Base-by-base conservation (phyloP, 2,797 vertebrate species). In the Crenuchus spilurus region DNA sequence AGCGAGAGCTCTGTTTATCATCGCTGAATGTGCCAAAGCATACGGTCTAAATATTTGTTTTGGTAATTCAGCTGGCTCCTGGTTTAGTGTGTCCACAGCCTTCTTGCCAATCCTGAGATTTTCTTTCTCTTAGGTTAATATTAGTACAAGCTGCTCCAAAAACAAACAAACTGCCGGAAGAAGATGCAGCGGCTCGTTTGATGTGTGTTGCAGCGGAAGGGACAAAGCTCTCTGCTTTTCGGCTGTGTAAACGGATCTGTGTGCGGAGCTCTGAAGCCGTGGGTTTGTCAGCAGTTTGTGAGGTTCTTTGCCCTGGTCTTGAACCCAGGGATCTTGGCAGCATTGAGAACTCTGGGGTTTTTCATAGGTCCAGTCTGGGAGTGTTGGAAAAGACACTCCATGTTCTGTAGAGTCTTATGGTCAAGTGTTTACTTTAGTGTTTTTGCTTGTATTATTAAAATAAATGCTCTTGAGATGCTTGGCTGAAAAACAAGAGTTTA, bases 21-120 rank as follows among this genome's bases (percentile, higher is more conserved):
- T 64, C 75, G 16, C n/a, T 39, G 78, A 30, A 11, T 44, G 66
- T 68, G 76, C 72, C 30, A n/a, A 22, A 24, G 60, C 60, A 76
- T 42, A 70, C 78, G 78, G 70, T 49, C 67, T 39, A 76, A 74
- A 71, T 71, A 81, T 81, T 86, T 82, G 70, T 52, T 22, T 72
- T 68, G 57, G 66, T 62, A 62, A 80, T 72, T 41, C 26, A 30
- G 39, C 67, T 37, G 62, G 46, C 67, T 70, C 48, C 39, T 30
- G 33, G 58, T 37, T 18, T 11, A 20, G 66, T 44, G 46, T 10
- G 22, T 46, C 42, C 9, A 16, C 51, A 26, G 18, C 62, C 9
- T 70, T 26, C 24, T 65, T 31, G 64, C 58, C 46, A 61, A 64
- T 58, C 26, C 14, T 33, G 28, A 26, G 55, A 67, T 70, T 71